Conservation (phyloP, 2,888 invertebrate genomes). For the Agapostemon virescens region DNA sequence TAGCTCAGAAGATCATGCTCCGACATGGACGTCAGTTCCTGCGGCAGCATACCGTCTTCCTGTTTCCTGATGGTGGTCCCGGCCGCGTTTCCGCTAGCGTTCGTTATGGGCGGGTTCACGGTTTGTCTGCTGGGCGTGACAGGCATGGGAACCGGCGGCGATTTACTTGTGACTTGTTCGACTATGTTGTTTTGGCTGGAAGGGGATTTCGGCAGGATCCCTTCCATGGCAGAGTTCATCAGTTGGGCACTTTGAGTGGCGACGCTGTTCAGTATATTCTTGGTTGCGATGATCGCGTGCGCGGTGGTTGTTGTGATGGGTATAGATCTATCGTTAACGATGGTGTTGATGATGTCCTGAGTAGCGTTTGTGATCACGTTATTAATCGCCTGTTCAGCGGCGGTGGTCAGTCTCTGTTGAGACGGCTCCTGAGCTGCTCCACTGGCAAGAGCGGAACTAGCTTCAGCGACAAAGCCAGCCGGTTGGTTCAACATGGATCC, state of each 20-base stretch:
- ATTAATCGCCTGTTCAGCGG: constrained; percentile 78
- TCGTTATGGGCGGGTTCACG: constrained; percentile 82
- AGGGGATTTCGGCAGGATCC: constrained; percentile 77
- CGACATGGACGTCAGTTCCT: constrained; percentile 90
- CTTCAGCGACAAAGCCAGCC: constrained; percentile 78
- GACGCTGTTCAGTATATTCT: constrained; percentile 78
- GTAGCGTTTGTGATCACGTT: constrained; percentile 78
- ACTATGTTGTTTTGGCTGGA: constrained; percentile 71
- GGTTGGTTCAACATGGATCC: constrained; percentile 78
- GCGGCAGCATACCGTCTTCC: constrained; percentile 83
- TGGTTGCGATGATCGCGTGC: constrained; percentile 80
- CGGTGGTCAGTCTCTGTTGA: constrained; percentile 77
- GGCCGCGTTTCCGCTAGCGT: constrained; percentile 78
- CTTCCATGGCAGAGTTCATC: constrained; percentile 79
- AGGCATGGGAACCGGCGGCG: constrained; percentile 69
- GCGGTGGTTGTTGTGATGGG: constrained; percentile 79
- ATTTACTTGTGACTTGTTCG: constrained; percentile 76
- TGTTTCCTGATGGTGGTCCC: constrained; percentile 82
- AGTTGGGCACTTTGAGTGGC: constrained; percentile 79
- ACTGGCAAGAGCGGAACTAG: constrained; percentile 77
- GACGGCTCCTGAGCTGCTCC: constrained; percentile 78
- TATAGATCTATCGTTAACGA: constrained; percentile 44
- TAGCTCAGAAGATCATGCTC: constrained; percentile 93
- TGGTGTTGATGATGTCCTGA: constrained; percentile 78
- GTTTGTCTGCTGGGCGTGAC: constrained; percentile 77